phyloP scores from a whole-genome alignment of 2,113 vertebrate species.

The Tetraodon nigroviridis region DNA sequence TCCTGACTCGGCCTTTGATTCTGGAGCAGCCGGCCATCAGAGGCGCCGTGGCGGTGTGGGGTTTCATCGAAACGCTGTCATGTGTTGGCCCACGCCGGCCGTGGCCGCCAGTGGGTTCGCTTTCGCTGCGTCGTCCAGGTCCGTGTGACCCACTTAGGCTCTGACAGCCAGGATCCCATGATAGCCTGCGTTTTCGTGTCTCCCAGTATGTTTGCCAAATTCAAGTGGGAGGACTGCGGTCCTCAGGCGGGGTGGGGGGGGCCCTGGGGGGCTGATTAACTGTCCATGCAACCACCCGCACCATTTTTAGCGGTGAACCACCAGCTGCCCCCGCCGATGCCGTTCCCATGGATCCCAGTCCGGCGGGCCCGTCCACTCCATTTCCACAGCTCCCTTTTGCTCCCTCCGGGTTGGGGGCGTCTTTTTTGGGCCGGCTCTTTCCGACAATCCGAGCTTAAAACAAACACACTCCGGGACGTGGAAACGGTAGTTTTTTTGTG shows the following conservation, averaged over 20 bases:
- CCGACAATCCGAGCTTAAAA: conserved; percentile 38
- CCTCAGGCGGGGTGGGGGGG: conserved; percentile 20
- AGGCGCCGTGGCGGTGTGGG: conserved; percentile 5
- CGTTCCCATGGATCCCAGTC: conserved; percentile 69
- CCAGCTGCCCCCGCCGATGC: conserved; percentile 66
- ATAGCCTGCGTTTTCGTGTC: conserved; percentile 52
- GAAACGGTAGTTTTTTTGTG: conserved; percentile 31
- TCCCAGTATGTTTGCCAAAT: conserved; percentile 46
- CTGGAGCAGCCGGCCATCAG: conserved; percentile 26
- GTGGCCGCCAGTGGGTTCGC: conserved; percentile 6
- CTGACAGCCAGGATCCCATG: conserved; percentile 49
- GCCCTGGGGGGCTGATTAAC: conserved; percentile 70
- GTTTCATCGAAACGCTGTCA: conserved; percentile 17
- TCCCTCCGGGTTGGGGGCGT: conserved; percentile 59
- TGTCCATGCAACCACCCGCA: conserved; percentile 71
- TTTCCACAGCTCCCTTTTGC: conserved; percentile 42
- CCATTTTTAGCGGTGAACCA: conserved; percentile 74
- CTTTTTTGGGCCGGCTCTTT: conserved; percentile 25
- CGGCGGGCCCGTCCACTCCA: conserved; percentile 50
- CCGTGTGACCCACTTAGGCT: conserved; percentile 27
- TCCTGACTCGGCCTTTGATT: conserved; percentile 19
- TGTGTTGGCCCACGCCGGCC: conserved; percentile 4
- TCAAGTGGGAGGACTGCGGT: conserved; percentile 57
- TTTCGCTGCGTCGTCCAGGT: conserved; percentile 31
- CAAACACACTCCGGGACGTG: background rate